These are phyloP conservation scores for Glossophaga mutica DNA, from an alignment of 2,797 vertebrate genomes.

Conservation along the genomic window DNA sequence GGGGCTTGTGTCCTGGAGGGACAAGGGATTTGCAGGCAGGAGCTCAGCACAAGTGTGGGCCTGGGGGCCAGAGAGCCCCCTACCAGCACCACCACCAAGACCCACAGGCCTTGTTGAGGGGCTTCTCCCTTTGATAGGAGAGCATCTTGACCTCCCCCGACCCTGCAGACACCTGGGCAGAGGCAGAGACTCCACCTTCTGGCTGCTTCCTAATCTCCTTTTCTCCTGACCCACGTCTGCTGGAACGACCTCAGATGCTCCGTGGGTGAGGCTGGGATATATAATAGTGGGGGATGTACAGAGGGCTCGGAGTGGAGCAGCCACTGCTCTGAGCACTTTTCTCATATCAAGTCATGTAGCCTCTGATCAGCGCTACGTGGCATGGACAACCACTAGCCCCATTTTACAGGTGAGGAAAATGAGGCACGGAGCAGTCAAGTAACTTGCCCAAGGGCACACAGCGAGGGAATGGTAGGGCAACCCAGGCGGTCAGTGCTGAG, in stretches of 20 bases:
- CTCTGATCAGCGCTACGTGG: neutral
- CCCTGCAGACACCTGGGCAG: fast-evolving
- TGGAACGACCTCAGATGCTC: no score
- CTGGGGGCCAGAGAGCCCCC: neutral
- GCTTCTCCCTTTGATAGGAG: neutral
- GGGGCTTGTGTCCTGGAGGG: neutral
- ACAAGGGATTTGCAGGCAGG: neutral
- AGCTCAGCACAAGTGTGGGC: neutral
- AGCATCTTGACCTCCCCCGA: neutral
- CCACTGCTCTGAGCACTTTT: fast-evolving
- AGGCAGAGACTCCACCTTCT: neutral
- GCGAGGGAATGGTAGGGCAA: neutral
- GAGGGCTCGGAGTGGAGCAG: fast-evolving
- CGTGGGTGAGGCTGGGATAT: fast-evolving
- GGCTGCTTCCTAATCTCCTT: neutral
- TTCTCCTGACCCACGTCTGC: neutral
- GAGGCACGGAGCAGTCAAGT: neutral
- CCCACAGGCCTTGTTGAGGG: fast-evolving
- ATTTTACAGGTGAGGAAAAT: neutral
- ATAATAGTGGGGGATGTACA: neutral
- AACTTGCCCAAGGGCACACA: neutral
- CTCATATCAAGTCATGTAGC: fast-evolving
- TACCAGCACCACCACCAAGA: neutral
- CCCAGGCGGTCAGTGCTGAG: neutral
- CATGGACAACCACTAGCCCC: neutral